Conservation (phyloP, 2,113 vertebrate genomes). For the Erinaceus europaeus region DNA sequence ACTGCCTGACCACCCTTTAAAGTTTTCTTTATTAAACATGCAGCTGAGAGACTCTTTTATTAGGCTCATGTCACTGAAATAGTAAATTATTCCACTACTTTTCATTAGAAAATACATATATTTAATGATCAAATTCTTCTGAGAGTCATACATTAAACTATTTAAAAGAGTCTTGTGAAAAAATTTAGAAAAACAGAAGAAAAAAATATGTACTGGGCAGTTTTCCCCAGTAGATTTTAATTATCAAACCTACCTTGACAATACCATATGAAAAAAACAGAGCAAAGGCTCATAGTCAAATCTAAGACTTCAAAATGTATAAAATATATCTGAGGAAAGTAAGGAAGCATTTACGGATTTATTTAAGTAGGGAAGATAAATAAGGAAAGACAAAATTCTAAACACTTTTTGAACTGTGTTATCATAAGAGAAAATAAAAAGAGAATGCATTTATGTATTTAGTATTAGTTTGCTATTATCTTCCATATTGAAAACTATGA, state of each 20-base stretch:
- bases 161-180: not conserved
- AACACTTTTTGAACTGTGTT: not conserved
- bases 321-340: not conserved
- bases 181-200: too few relatives aligned
- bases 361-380: not conserved
- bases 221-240: too few relatives aligned
- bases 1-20: too few relatives aligned
- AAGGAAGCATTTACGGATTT: not conserved
- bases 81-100: not conserved
- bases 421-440: not conserved
- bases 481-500: not conserved
- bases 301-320: not conserved
- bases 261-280: not conserved
- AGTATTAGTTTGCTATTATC: not conserved
- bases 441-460: too few relatives aligned
- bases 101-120: not conserved
- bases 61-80: not conserved
- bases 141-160: not conserved
- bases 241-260: not conserved
- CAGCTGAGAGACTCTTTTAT: not conserved
- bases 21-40: not conserved
- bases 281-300: too few relatives aligned
- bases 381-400: not conserved
- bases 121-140: not conserved
- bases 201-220: too few relatives aligned